Conservation (phyloP, 2,888 invertebrate species). For the Drosophila borealis region DNA sequence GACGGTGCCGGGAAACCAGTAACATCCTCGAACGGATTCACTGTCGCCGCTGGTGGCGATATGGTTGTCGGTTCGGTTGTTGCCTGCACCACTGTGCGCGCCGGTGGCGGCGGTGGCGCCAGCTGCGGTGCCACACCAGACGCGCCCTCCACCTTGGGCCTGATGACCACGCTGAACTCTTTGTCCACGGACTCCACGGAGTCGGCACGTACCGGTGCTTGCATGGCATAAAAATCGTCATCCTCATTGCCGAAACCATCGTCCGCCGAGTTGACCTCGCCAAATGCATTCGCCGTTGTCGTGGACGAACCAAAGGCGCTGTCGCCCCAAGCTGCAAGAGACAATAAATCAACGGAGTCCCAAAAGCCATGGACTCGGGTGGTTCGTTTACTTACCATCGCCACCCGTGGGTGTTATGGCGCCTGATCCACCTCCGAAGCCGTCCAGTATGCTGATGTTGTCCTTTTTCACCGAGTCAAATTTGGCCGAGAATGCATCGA, state of each 20-base stretch:
- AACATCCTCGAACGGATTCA: conserved; percentile 89
- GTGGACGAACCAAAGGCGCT: conserved; percentile 83
- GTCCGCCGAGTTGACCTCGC: conserved; percentile 77
- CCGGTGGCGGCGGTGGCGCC: conserved; percentile 88
- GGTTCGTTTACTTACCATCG: conserved; percentile 78
- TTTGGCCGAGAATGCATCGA: conserved; percentile 95
- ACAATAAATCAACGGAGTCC: neutral
- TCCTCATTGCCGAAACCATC: conserved; percentile 89
- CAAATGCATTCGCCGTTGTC: conserved; percentile 72
- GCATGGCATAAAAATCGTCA: conserved; percentile 92
- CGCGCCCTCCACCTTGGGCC: conserved; percentile 86
- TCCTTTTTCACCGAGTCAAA: conserved; percentile 89
- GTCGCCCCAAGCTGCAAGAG: conserved; percentile 83
- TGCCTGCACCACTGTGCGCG: conserved; percentile 38
- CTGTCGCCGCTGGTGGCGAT: conserved; percentile 86
- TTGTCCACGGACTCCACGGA: conserved; percentile 91
- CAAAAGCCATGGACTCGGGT: neutral
- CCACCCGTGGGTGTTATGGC: conserved; percentile 82
- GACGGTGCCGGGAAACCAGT: conserved; percentile 80
- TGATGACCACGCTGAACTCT: conserved; percentile 92
- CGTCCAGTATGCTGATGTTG: conserved; percentile 82
- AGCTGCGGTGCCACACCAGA: conserved; percentile 88
- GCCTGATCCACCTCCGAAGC: conserved; percentile 83
- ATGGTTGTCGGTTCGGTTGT: neutral
- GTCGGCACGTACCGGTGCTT: conserved; percentile 88